phyloP scores from a whole-genome alignment of 1,140 invertebrate species.

The Drosophila kohkoa region DNA sequence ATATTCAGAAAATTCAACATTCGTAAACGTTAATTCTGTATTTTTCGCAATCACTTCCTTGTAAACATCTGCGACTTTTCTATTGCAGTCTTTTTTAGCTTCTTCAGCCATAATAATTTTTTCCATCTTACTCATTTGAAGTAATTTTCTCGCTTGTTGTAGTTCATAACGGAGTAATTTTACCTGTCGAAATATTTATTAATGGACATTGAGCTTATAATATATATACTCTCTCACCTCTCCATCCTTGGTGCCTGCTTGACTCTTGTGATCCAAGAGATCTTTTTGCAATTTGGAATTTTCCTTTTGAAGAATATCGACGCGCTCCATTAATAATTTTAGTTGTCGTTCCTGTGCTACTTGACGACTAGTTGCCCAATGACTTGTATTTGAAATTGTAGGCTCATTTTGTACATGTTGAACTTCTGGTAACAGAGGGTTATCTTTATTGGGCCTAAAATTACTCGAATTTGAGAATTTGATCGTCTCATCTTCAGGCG shows the following conservation, averaged over 20 bases:
- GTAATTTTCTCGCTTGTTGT: slow-evolving; percentile 67
- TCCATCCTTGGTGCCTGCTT: slow-evolving; percentile 61
- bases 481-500: slow-evolving; percentile 33
- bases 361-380: slow-evolving; percentile 56
- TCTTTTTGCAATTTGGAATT: slow-evolving; percentile 72
- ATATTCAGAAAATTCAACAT: slow-evolving; percentile 51
- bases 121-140: slow-evolving; percentile 72
- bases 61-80: slow-evolving; percentile 60
- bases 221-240: slow-evolving; percentile 54
- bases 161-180: slow-evolving; percentile 74
- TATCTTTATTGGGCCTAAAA: slow-evolving; percentile 26
- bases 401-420: neutral
- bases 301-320: slow-evolving; percentile 67
- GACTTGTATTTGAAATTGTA: neutral
- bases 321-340: slow-evolving; percentile 73
- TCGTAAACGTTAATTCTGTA: slow-evolving; percentile 46
- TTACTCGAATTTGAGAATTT: neutral
- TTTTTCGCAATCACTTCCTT: slow-evolving; percentile 67
- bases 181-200: slow-evolving; percentile 40
- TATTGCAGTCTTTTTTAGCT: slow-evolving; percentile 58
- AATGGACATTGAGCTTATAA: neutral
- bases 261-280: slow-evolving; percentile 59
- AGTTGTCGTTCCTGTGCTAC: slow-evolving; percentile 72
- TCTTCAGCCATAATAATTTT: slow-evolving; percentile 62
- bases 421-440: slow-evolving; percentile 7